Percentiles rank a stretch among this genome's conserved stretches.
Conservation (phyloP, 2,888 invertebrate genomes). For the Flabesymbios commensalis region DNA sequence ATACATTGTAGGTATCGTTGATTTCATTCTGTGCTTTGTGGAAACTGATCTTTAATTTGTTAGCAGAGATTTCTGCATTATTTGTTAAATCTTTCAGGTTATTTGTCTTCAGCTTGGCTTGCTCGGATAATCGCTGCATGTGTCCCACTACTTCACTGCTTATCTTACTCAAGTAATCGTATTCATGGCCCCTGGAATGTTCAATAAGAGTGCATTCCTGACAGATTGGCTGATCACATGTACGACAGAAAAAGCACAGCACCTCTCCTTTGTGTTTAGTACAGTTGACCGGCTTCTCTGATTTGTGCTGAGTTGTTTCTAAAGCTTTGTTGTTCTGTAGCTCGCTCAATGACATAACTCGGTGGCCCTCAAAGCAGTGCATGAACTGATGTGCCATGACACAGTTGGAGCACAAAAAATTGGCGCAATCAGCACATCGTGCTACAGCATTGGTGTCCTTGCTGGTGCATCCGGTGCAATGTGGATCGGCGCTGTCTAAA, state of each 20-base stretch:
- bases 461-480: conserved; percentile 94
- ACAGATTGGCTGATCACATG: conserved; percentile 90
- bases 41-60: conserved; percentile 61
- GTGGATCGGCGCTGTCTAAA: conserved; percentile 56
- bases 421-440: conserved; percentile 94
- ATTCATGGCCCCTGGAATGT: conserved; percentile 53
- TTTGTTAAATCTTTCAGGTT: conserved; percentile 85
- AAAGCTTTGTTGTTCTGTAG: conserved; percentile 65
- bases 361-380: conserved; percentile 96
- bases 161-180: conserved; percentile 44
- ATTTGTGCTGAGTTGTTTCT: conserved; percentile 57
- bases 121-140: conserved; percentile 76
- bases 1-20: conserved; percentile 94
- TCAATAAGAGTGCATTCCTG: conserved; percentile 91
- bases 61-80: conserved; percentile 78
- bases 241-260: conserved; percentile 90
- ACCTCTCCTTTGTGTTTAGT: conserved; percentile 87
- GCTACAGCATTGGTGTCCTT: conserved; percentile 93
- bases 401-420: conserved; percentile 94
- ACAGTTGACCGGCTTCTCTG: conserved; percentile 70
- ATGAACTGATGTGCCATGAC: conserved; percentile 98
- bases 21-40: conserved; percentile 68
- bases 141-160: conserved; percentile 73
- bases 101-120: conserved; percentile 84
- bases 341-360: conserved; percentile 72